phyloP scores from a whole-genome alignment of 1,140 invertebrate species.

The Ips nitidus region DNA sequence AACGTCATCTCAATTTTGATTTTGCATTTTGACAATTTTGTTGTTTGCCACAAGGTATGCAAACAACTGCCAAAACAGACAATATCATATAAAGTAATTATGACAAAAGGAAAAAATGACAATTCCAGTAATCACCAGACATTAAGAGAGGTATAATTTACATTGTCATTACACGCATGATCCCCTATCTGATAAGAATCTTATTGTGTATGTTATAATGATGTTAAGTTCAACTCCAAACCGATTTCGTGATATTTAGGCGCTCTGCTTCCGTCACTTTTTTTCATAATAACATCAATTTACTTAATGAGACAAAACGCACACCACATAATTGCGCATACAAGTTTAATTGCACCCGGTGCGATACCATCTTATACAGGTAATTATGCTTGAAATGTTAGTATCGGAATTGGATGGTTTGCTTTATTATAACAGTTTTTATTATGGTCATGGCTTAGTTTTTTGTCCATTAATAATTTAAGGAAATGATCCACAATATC shows the following conservation, averaged over 20 bases:
- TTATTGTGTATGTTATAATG: conserved; percentile 6
- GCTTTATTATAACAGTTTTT: too few species aligned
- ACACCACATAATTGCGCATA: background rate
- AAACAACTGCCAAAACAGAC: too few species aligned
- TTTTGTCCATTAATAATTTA: too few species aligned
- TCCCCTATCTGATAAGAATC: conserved; percentile 42
- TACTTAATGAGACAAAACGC: conserved; percentile 27
- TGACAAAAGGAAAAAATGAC: conserved; percentile 13
- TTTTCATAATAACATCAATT: conserved; percentile 22
- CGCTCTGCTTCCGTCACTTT: conserved; percentile 28
- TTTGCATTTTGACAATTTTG: too few species aligned
- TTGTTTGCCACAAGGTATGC: too few species aligned
- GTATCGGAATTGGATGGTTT: too few species aligned
- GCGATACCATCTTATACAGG: background rate
- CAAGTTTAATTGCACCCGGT: conserved; percentile 1
- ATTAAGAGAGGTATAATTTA: conserved; percentile 47
- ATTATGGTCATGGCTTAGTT: too few species aligned
- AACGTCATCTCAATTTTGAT: too few species aligned
- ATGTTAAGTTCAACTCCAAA: conserved; percentile 5
- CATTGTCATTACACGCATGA: conserved; percentile 49
- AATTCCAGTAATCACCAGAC: conserved; percentile 43
- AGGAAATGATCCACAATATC: too few species aligned
- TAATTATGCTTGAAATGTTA: too few species aligned
- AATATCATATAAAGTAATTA: too few species aligned
- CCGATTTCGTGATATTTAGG: conserved; percentile 20